A percentile compares a stretch with the other conserved stretches of the same genome.
phyloP scores from a whole-genome alignment of 2,113 vertebrate species.

The Trichechus manatus region DNA sequence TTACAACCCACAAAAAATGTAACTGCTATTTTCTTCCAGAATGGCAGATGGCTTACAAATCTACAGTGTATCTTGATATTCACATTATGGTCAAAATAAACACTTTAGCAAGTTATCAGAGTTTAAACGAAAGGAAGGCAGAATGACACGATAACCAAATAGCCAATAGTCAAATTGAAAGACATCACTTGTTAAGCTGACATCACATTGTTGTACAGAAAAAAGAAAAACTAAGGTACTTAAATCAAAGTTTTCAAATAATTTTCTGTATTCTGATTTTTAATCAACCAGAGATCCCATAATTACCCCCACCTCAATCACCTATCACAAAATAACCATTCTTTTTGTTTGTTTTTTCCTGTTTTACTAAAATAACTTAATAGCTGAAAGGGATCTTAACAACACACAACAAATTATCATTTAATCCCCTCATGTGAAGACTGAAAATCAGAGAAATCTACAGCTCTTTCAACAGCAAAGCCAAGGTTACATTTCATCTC shows the following conservation, averaged over 20 bases:
- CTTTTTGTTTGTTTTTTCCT: conserved; percentile 31
- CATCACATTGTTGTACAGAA: neutral
- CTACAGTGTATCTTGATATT: neutral
- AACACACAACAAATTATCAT: conserved; percentile 35
- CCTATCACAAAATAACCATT: neutral
- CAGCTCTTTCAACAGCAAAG: neutral
- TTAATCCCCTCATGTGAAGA: neutral
- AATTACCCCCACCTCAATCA: neutral
- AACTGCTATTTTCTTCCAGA: conserved; percentile 33
- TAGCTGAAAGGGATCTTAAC: conserved; percentile 31
- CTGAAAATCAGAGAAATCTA: conserved; percentile 24
- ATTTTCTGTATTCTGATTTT: conserved; percentile 50
- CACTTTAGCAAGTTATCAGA: neutral
- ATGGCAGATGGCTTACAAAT: conserved; percentile 1
- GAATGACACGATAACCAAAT: conserved; percentile 20
- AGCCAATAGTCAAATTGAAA: neutral
- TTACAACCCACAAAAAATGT: neutral
- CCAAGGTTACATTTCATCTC: neutral
- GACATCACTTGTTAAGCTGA: neutral
- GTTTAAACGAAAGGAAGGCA: neutral
- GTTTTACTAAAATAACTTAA: conserved; percentile 57
- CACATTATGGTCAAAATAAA: neutral
- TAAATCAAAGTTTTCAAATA: neutral
- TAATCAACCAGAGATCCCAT: conserved; percentile 16
- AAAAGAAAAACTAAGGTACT: neutral